Base-by-base conservation (phyloP, 2,797 vertebrate genomes). In the Halcyon smyrnensis region DNA sequence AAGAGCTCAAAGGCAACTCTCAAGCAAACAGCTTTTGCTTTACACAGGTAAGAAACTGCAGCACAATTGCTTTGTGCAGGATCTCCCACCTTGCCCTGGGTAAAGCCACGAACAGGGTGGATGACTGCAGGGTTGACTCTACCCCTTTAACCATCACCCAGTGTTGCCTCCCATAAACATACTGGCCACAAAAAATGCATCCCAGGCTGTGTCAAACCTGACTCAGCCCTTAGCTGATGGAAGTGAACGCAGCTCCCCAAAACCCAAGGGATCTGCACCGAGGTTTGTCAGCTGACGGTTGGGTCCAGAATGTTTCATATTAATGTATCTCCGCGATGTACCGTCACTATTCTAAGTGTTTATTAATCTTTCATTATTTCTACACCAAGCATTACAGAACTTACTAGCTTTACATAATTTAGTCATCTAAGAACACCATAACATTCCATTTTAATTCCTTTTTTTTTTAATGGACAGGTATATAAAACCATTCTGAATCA, bases 351-450 rank as follows among this genome's bases (percentile, higher is more conserved):
- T 78, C 37, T 48, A 86, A 95, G 41, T 34, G 25, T 73, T 91
- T 41, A 43, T 92, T 80, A 89, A 89, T 94, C n/a, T 93, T 95
- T 89, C 63, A 89, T 80, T 85, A 75, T 78, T 83, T 68, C 92
- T 64, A 1, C 19, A 11, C 56, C 41, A 80, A 64, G 14, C 23
- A 53, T 6, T 28, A 51, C 18, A 64, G 45, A 50, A 50, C 71
- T 75, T 87, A 37, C 64, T 39, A 48, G 17, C n/a, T 91, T 80
- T 64, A 18, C 63, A 75, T 57, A 81, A 87, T 91, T 80, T 37
- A 95, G 71, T 46, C 1, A 9, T 23, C 50, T 46, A 53, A 85
- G 65, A 92, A 68, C 30, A 64, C 21, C 39, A 4, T 13, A 83
- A 45, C 34, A 50, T 85, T 85, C 32, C 6, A 24, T 69, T 94